Evolutionary conservation across 2,113 vertebrate species (phyloP), one percentile per base, ranked within the genome.

Genomic region (Bufo gargarizans): DNA sequence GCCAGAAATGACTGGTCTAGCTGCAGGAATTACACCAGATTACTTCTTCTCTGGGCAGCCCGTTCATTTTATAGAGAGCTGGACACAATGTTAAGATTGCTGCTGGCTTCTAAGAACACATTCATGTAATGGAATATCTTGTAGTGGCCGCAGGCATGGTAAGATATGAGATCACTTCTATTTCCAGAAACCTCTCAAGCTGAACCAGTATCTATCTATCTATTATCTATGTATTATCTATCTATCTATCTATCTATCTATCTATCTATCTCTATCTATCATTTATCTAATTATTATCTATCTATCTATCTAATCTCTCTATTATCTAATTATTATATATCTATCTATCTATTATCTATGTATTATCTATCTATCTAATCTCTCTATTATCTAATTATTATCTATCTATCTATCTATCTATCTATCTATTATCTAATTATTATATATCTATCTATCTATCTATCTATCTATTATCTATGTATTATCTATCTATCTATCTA

Each of bases 101-200:
- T 69, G 22, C 4, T 67, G 76, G 47, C 74, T 58, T 55, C 22
- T 55, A 55, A 61, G 53, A 71, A 0, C 20, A 19, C 50, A 50
- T 79, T 86, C 82, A 69, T 84, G 63, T 84, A 55, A 86, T 80
- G 56, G 17, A 77, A 87, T 58, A 81, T 71, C 33, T 7, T 72
- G 63, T 71, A 45, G 86, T 72, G 80, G 14, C n/a, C 67, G 59
- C 61, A 53, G 72, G 45, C 13, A 47, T 16, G 22, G 4, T n/a
- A 79, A 86, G 17, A 86, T 43, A 77, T 78, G 59, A 86, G 77
- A 22, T 86, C 85, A 79, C 50, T 67, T 80, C 49, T 67, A 86
- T 63, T 69, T 67, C 10, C n/a, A 53, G 50, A 69, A 86, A 45
- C 10, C 22, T 13, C 11, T n/a, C 17, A 55, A 79, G 59, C 53